These are phyloP conservation scores for Sesamia nonagrioides DNA, from an alignment of 1,140 invertebrate genomes.

Conservation along the genomic window DNA sequence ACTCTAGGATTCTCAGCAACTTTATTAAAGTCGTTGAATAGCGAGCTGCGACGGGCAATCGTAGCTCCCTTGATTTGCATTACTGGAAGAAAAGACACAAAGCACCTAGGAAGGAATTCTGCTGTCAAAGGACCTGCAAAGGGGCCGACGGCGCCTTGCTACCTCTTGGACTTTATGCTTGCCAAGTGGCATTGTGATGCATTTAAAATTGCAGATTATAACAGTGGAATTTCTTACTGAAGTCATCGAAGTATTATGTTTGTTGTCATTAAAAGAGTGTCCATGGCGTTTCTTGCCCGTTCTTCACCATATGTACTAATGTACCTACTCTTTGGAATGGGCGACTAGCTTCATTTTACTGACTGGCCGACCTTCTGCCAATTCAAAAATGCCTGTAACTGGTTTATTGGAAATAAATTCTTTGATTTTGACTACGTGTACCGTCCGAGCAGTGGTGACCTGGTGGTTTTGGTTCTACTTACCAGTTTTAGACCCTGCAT, in stretches of 20 bases:
- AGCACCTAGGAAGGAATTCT: constrained; percentile 56
- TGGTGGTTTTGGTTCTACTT: no score
- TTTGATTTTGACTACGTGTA: no score
- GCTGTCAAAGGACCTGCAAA: constrained; percentile 55
- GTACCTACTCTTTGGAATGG: no score
- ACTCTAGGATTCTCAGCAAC: constrained; percentile 58
- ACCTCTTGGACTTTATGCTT: constrained; percentile 15
- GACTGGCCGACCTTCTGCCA: no score
- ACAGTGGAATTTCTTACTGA: not conserved
- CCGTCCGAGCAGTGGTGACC: no score
- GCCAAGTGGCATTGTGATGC: constrained; percentile 17
- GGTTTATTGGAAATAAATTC: no score
- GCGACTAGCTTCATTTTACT: no score
- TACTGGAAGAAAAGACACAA: constrained; percentile 57
- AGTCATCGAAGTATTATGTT: not conserved
- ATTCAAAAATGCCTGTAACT: no score
- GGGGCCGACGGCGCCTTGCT: constrained; percentile 8
- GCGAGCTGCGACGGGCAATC: constrained; percentile 58
- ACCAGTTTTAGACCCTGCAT: no score
- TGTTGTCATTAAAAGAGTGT: no score
- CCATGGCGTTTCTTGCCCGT: no score
- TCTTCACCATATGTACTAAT: no score
- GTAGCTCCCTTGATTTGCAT: constrained; percentile 63
- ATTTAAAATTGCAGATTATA: constrained; percentile 16
- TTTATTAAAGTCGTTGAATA: constrained; percentile 67